phyloP scores from a whole-genome alignment of 2,113 vertebrate genomes.

The Anseranas semipalmata region DNA sequence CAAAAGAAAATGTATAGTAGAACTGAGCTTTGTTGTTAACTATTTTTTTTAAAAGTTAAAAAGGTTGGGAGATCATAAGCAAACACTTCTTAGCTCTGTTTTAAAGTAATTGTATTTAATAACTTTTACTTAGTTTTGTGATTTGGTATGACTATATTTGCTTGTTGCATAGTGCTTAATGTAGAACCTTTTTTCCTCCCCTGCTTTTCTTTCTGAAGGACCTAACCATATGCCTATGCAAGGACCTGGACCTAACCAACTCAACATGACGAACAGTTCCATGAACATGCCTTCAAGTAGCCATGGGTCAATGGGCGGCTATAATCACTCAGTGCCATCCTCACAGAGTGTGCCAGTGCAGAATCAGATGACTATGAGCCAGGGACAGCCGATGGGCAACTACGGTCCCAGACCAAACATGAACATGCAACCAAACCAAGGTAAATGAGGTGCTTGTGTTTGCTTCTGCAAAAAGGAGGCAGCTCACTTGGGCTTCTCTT shows the following conservation, averaged over 20 bases:
- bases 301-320: conserved; percentile 95
- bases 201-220: conserved; percentile 77
- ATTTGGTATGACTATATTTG: neutral
- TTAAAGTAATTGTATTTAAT: neutral
- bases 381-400: conserved; percentile 94
- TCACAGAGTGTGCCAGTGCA: conserved; percentile 93
- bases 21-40: neutral
- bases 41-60: neutral
- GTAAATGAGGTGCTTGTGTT: conserved; percentile 66
- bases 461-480: neutral
- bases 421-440: conserved; percentile 97
- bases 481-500: neutral
- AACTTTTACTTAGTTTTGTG: neutral
- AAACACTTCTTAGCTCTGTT: neutral
- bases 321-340: conserved; percentile 92
- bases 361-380: conserved; percentile 96
- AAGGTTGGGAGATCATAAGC: neutral
- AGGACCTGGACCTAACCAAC: conserved; percentile 94
- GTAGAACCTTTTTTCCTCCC: neutral
- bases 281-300: conserved; percentile 95
- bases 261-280: conserved; percentile 90
- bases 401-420: conserved; percentile 96
- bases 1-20: neutral
- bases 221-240: conserved; percentile 98
- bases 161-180: neutral